Evolutionary conservation across 1,140 invertebrate species (phyloP).

Genomic region (Paraescarpia echinospica): DNA sequence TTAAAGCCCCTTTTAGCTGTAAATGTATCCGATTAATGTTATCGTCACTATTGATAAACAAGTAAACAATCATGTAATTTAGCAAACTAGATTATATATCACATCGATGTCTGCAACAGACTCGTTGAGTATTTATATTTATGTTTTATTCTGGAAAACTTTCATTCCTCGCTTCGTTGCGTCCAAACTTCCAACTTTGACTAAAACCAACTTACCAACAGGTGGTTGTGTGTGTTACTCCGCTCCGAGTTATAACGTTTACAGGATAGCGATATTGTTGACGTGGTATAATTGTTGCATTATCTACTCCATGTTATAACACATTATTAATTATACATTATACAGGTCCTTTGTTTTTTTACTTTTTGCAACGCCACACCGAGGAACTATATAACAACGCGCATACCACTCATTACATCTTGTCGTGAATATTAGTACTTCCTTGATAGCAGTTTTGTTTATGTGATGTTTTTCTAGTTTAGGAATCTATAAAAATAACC

Average conservation of each 20-base stretch:
- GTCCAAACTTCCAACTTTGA: neutral
- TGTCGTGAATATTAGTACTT: neutral
- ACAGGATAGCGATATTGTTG: neutral
- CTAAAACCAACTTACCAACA: neutral
- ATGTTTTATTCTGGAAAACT: neutral
- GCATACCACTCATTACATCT: neutral
- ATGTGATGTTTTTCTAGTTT: neutral
- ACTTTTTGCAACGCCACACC: neutral
- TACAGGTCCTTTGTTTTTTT: neutral
- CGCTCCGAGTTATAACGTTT: neutral
- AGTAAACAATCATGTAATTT: neutral
- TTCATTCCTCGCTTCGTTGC: neutral
- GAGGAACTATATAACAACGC: neutral
- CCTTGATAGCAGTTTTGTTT: neutral
- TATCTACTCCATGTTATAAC: neutral
- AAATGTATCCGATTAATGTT: neutral
- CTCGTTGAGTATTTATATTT: neutral
- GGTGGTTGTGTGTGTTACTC: slow-evolving; percentile 3
- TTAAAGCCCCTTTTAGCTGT: neutral
- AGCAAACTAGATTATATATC: neutral
- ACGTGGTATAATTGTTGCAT: neutral
- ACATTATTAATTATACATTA: neutral
- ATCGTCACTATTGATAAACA: neutral
- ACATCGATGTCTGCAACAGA: neutral
- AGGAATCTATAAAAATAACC: neutral